Percentiles rank a stretch among this genome's conserved stretches.
Conservation (phyloP, 2,113 vertebrate genomes). For the Trichomycterus rosablanca region DNA sequence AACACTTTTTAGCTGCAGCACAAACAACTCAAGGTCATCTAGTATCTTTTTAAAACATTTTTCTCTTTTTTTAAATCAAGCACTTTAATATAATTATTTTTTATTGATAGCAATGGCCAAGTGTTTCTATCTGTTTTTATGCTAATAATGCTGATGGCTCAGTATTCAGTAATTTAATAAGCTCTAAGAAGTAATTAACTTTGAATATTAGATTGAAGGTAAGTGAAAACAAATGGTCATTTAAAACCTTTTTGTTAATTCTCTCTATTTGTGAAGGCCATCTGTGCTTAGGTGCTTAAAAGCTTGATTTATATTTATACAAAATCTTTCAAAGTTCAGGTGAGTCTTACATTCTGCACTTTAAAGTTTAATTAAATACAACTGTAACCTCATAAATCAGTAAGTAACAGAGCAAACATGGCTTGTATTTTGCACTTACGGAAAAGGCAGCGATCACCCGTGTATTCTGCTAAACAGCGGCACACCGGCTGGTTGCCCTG, state of each 20-base stretch:
- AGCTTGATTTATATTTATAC: no score
- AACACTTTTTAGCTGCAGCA: slow-evolving; percentile 54
- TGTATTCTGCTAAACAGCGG: slow-evolving; percentile 83
- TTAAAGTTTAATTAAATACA: neutral
- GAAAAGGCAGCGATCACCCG: slow-evolving; percentile 88
- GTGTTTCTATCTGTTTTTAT: no score
- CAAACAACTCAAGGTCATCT: slow-evolving; percentile 56
- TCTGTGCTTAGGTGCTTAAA: neutral
- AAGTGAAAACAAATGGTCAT: neutral
- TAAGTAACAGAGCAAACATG: neutral
- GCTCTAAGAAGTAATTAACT: neutral
- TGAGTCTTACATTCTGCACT: neutral
- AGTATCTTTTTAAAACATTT: no score
- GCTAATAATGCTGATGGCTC: no score
- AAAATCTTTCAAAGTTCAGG: no score
- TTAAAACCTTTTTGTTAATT: no score
- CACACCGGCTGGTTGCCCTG: slow-evolving; percentile 90
- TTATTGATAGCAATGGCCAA: no score
- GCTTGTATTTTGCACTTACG: slow-evolving; percentile 73
- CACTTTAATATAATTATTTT: no score
- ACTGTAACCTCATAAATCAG: no score
- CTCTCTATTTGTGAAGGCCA: neutral
- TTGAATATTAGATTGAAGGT: slow-evolving; percentile 16
- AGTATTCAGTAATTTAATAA: slow-evolving; percentile 20
- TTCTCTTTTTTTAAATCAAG: no score